Base-by-base conservation (phyloP, 2,113 vertebrate species). In the Dermatemys mawii region DNA sequence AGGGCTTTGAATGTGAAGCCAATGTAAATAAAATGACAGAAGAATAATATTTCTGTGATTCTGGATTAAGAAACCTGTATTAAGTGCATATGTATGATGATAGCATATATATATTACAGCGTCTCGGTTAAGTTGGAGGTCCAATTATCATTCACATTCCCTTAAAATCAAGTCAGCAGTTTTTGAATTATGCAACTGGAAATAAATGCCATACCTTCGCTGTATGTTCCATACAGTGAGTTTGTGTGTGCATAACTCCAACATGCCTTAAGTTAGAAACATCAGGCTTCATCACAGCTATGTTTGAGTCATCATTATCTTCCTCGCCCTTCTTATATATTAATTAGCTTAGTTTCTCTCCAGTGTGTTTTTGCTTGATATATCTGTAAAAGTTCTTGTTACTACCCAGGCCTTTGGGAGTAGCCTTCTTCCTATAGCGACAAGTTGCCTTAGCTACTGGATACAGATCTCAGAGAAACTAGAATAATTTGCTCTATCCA, bases 311-410 rank as follows among this genome's bases (percentile, higher is more conserved):
- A 84, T 96, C 78, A 91, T 95, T 94, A 95, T 96, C 95, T 84
- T 48, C 29, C 83, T 87, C 78, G 44, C 94, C 84, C 84, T 95
- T 89, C 67, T 78, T 92, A 93, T 89, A 91, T 81, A 93, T 94
- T 97, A 95, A 91, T 97, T 86, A 93, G 86, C 92, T 73, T 96
- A 88, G 93, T 94, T 97, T 86, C 81, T 81, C 80, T 91, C 91
- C 82, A 94, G 91, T 44, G 49, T 90, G 13, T 2, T 95, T 94
- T 95, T 89, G 46, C 84, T 95, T 88, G 78, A 90, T 90, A 84
- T 54, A 87, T 86, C 95, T 91, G 88, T 79, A 94, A 96, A n/a
- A 96, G 55, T 88, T 49, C 89, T 95, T 94, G 83, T 95, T 96
- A 93, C 21, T 35, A 51, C 3, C 86, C 49, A 86, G 70, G 86